A percentile compares a stretch with the other conserved stretches of the same genome.
Conservation (phyloP, 2,888 invertebrate genomes). For the Brenthis ino region DNA sequence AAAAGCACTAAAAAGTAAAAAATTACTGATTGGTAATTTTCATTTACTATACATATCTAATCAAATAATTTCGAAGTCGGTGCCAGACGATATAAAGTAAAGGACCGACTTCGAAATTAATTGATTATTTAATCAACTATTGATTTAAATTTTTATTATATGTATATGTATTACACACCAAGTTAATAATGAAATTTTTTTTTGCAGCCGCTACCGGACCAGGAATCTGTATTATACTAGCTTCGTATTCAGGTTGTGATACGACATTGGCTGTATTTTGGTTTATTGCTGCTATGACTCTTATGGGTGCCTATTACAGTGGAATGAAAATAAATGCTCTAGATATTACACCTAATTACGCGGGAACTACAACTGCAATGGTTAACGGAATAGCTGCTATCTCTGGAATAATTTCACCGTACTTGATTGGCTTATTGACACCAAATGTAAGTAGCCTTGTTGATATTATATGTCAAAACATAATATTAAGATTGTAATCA, state of each 20-base stretch:
- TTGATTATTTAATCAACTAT: too few relatives aligned
- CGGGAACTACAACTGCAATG: conserved; percentile 85
- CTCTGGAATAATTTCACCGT: conserved; percentile 84
- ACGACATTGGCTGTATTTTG: conserved; percentile 78
- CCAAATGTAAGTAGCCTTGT: conserved; percentile 75
- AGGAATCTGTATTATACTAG: conserved; percentile 85
- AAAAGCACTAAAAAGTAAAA: too few relatives aligned
- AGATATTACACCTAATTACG: conserved; percentile 85
- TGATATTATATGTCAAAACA: neutral
- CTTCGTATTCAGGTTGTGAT: conserved; percentile 86
- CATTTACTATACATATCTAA: too few relatives aligned
- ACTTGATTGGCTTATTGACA: conserved; percentile 83
- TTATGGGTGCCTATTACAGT: conserved; percentile 88
- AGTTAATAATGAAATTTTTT: neutral
- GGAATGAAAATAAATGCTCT: conserved; percentile 86
- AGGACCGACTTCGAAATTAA: too few relatives aligned
- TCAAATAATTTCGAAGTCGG: too few relatives aligned
- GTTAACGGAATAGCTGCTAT: conserved; percentile 85
- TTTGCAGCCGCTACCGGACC: conserved; percentile 85
- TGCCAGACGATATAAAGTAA: too few relatives aligned
- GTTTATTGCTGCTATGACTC: conserved; percentile 84
- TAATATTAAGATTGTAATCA: neutral
- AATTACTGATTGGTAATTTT: too few relatives aligned
- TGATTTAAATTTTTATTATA: too few relatives aligned
- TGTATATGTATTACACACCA: neutral